Base-by-base conservation (phyloP, 2,113 vertebrate species). In the Cynocephalus volans region DNA sequence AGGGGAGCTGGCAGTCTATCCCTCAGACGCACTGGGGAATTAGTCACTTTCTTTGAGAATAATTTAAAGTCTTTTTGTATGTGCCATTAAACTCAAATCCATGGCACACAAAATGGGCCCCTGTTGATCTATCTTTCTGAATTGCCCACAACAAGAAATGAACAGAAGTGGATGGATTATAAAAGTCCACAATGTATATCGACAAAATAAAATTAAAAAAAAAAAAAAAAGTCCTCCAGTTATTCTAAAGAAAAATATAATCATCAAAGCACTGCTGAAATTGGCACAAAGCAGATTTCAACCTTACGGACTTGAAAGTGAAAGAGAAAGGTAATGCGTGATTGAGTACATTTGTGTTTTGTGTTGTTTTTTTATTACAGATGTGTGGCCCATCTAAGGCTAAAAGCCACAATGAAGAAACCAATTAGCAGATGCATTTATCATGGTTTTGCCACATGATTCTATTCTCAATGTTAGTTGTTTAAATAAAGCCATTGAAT, bases 51-150 rank as follows among this genome's bases (percentile, higher is more conserved):
- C 21, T 84, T 79, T 80, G 65, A 88, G 33, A 69, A 65, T 50
- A 90, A 94, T 69, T 67, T 50, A 69, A 83, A 95, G 23, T n/a
- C 23, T 87, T 2, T 92, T 92, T 79, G 76, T 48, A 48, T 85
- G 54, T 65, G 52, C 7, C 23, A 65, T 5, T 52, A 52, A 93
- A 85, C 45, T 77, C 21, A 69, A 86, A 73, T 82, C 45, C n/a
- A 6, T 48, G 11, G 10, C 23, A 67, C 24, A 79, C 45, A 86
- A 60, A 90, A 76, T 4, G 17, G 12, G 10, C 17, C 62, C 18
- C 36, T 76, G 23, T 75, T 19, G 10, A 26, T 90, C 31, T 31
- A 33, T 87, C 31, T 67, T 87, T 87, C 36, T 79, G 58, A 88
- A 8, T 84, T 84, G 13, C 41, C 36, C 24, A 84, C n/a, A 79